A percentile compares a stretch with the other conserved stretches of the same genome.
phyloP scores from a whole-genome alignment of 2,797 vertebrate species.

The Poliocrania exsul region DNA sequence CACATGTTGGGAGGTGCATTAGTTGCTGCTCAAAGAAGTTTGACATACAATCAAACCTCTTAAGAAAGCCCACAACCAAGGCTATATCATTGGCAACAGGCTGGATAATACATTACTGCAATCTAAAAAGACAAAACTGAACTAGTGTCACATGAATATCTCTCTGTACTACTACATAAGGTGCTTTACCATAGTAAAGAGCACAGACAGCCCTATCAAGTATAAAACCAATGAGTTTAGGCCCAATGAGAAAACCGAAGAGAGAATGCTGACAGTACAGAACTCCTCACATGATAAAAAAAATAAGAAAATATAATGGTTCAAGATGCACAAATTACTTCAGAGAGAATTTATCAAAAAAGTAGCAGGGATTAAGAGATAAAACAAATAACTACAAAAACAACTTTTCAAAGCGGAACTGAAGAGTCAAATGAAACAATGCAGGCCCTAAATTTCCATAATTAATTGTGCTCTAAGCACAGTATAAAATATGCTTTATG shows the following conservation, averaged over 20 bases:
- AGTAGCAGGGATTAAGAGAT: background rate
- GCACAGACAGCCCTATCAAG: background rate
- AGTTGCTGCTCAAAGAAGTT: background rate
- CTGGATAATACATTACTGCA: background rate
- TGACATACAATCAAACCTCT: background rate
- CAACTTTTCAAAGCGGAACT: background rate
- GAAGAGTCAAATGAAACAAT: background rate
- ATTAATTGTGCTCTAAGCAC: background rate
- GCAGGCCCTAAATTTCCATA: background rate
- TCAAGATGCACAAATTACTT: background rate
- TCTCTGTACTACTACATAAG: background rate
- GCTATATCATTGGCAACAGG: background rate
- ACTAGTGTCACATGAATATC: background rate
- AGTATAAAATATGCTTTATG: background rate
- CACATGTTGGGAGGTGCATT: background rate
- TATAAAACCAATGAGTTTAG: background rate
- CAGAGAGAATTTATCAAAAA: background rate
- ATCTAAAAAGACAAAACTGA: background rate
- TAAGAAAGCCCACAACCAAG: background rate
- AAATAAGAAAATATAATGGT: background rate
- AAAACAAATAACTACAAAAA: background rate
- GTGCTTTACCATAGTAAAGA: background rate
- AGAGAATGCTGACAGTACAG: background rate
- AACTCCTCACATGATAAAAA: background rate
- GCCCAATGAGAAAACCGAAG: background rate